Conservation (phyloP, 2,888 invertebrate species). For the Aphidoletes aphidimyza region DNA sequence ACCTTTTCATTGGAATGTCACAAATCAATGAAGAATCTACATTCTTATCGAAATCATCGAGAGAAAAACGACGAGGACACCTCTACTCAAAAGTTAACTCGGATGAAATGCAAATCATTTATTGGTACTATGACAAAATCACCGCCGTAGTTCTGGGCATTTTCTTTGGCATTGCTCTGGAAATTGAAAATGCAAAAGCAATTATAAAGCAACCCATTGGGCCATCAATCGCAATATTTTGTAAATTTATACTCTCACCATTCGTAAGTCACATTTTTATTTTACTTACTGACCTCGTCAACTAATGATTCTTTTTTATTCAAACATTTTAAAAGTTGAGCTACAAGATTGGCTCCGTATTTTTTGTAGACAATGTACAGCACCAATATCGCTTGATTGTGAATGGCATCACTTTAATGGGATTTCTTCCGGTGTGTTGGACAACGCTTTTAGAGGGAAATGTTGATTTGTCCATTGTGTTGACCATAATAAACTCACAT, state of each 20-base stretch:
- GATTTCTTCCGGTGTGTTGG: background rate
- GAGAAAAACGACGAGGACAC: too few relatives aligned
- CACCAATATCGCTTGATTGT: background rate
- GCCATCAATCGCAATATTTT: background rate
- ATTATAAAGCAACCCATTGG: background rate
- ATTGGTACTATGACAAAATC: background rate
- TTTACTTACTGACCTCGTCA: background rate
- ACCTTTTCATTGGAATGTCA: too few relatives aligned
- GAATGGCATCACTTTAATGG: background rate
- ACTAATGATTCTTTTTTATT: too few relatives aligned
- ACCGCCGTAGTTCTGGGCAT: background rate
- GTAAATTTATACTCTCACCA: background rate
- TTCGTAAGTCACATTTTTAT: background rate
- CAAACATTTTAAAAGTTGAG: too few relatives aligned
- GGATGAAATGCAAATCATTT: background rate
- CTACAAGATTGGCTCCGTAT: background rate
- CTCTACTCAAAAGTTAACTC: too few relatives aligned
- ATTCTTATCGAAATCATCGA: too few relatives aligned
- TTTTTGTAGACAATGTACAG: background rate
- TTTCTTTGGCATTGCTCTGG: background rate
- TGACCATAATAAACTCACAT: background rate
- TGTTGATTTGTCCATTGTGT: background rate
- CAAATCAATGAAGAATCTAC: too few relatives aligned
- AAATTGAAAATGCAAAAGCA: background rate
- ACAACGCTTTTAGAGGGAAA: background rate